These are phyloP conservation scores for Amblyteles armatorius DNA, from an alignment of 2,888 invertebrate genomes.

Conservation along the genomic window DNA sequence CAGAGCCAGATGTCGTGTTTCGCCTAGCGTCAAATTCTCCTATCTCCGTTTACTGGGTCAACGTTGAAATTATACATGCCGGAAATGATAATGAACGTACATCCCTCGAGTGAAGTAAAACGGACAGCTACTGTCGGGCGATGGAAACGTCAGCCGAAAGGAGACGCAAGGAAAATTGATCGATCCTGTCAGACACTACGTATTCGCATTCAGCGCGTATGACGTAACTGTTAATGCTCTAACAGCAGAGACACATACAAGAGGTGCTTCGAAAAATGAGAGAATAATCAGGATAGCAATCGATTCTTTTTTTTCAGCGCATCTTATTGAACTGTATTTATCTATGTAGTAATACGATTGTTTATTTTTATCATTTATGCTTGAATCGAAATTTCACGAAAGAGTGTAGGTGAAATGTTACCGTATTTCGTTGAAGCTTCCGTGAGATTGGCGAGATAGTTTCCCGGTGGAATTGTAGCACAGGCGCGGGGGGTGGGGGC, in stretches of 20 bases:
- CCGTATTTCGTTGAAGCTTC: not conserved
- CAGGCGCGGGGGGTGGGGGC: too few species aligned
- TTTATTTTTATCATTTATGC: not conserved
- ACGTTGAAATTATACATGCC: slow-evolving; percentile 9
- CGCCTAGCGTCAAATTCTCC: not conserved
- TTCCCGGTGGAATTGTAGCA: not conserved
- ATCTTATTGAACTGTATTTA: not conserved
- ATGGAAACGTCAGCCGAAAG: slow-evolving; percentile 8
- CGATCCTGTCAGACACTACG: not conserved
- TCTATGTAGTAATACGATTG: not conserved
- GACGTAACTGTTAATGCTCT: not conserved
- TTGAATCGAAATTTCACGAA: not conserved
- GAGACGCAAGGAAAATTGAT: not conserved
- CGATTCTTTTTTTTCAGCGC: not conserved
- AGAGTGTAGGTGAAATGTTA: not conserved
- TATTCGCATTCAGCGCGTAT: not conserved
- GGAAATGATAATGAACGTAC: slow-evolving; percentile 10
- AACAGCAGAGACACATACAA: not conserved
- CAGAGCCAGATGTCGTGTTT: not conserved
- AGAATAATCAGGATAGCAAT: too few species aligned
- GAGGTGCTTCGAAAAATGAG: not conserved
- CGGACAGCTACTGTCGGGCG: not conserved
- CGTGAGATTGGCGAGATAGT: not conserved
- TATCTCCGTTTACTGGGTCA: slow-evolving; percentile 13
- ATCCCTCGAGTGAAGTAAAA: not conserved